Base-by-base conservation (phyloP, 2,888 invertebrate genomes). In the Megamerina dolium region DNA sequence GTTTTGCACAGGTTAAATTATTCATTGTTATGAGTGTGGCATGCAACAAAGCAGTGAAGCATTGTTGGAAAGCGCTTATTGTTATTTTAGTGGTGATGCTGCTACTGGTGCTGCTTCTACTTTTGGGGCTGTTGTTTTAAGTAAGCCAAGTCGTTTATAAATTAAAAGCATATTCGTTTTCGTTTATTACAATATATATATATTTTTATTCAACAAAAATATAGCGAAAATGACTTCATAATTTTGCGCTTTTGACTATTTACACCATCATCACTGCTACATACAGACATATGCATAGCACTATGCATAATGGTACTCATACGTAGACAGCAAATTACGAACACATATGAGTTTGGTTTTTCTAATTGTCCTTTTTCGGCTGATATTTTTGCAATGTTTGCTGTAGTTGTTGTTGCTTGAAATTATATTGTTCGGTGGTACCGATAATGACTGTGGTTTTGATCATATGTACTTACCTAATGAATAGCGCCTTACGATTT, bases 81-180 rank as follows among this genome's bases (percentile, higher is more conserved):
- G n/a, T n/a, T n/a, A n/a, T n/a, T n/a, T n/a, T n/a, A n/a, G n/a
- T 19, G 9, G 8, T 35, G 12, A 8, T 17, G 23, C 21, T 10
- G 18, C 3, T 29, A 17, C 26, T n/a, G 33, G 16, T n/a, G 13
- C 16, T 37, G 19, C 17, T 21, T 13, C 23, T 37, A 5, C 5
- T 21, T 37, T 18, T 23, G 31, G 20, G 12, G 9, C 13, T 40
- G 32, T n/a, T 19, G 27, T 33, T 33, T 30, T 16, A 38, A 35
- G 34, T 16, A 27, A 37, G 35, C 29, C 19, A 13, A 21, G 13
- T 35, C 51, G 49, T 54, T 56, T 54, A 54, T 54, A 57, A 61
- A 64, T 65, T 63, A 58, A 63, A 61, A 60, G 53, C 55, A 45
- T 53, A 58, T 56, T 56, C 53, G 51, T 61, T 56, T 59, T 49